Conservation (phyloP, 2,113 vertebrate genomes). For the Laticauda colubrina region DNA sequence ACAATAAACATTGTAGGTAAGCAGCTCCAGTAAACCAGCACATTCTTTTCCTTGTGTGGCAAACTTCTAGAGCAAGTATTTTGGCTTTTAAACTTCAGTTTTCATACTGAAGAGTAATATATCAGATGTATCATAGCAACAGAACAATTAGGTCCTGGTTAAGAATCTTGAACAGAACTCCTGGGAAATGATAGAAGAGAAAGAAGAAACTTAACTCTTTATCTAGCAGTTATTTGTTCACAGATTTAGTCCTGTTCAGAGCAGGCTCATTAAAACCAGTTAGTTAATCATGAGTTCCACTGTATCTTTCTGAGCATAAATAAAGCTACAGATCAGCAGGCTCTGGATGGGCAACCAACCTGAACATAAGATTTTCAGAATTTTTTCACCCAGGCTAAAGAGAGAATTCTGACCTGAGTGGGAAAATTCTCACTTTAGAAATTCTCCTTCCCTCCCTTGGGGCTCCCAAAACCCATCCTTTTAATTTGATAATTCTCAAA, state of each 20-base stretch:
- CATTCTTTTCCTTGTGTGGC: conserved; percentile 20
- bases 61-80: not conserved
- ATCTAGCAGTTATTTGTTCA: not conserved
- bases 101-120: not conserved
- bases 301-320: not conserved
- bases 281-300: not conserved
- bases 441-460: not conserved
- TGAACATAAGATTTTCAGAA: not conserved
- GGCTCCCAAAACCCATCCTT: not conserved
- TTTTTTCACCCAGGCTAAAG: not conserved
- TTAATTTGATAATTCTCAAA: not conserved
- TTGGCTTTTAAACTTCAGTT: conserved; percentile 1
- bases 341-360: not conserved
- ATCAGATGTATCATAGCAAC: not conserved
- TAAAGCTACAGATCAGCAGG: not conserved
- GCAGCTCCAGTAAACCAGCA: conserved; percentile 30
- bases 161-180: not conserved
- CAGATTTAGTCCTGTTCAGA: not conserved
- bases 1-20: conserved; percentile 81
- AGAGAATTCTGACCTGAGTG: not conserved
- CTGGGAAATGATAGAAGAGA: not conserved
- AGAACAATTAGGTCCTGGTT: not conserved
- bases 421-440: not conserved
- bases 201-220: not conserved
- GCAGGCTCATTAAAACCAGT: not conserved